These are phyloP conservation scores for Vulpes ferrilata DNA, from an alignment of 2,113 vertebrate genomes.

Conservation along the genomic window DNA sequence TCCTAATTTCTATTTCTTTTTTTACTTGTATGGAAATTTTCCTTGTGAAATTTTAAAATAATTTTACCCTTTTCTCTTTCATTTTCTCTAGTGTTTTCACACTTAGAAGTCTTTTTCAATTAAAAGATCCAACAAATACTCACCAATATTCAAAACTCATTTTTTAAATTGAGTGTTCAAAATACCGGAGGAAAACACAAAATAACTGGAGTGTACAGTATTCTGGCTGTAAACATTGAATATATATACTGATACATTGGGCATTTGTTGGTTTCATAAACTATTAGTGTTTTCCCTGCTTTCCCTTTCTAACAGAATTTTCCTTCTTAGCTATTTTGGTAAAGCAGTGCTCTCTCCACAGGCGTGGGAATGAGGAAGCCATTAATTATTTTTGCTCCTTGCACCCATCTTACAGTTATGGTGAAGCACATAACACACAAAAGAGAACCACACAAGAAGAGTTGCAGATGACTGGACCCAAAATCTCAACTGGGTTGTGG, in stretches of 20 bases:
- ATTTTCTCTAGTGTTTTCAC: neutral
- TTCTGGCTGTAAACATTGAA: neutral
- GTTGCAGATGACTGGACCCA: neutral
- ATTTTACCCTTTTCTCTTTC: neutral
- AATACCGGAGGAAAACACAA: neutral
- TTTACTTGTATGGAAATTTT: neutral
- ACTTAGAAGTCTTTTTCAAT: neutral
- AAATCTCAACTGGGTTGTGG: neutral
- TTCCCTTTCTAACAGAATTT: neutral
- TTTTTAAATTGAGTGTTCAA: neutral
- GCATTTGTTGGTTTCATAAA: neutral
- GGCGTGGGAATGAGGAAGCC: neutral
- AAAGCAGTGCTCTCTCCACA: neutral
- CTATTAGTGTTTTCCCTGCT: neutral
- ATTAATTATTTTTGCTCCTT: neutral
- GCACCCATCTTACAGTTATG: fast-evolving
- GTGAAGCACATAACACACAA: neutral
- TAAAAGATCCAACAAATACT: neutral
- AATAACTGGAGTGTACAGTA: neutral
- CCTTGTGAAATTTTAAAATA: neutral
- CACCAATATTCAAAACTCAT: neutral
- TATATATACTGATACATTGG: neutral
- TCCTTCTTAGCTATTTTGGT: neutral
- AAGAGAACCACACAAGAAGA: neutral
- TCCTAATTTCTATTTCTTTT: neutral